Percentiles rank a stretch among this genome's conserved stretches.
Evolutionary conservation across 1,140 invertebrate genomes (phyloP).

Genomic region (Cydia amplana): DNA sequence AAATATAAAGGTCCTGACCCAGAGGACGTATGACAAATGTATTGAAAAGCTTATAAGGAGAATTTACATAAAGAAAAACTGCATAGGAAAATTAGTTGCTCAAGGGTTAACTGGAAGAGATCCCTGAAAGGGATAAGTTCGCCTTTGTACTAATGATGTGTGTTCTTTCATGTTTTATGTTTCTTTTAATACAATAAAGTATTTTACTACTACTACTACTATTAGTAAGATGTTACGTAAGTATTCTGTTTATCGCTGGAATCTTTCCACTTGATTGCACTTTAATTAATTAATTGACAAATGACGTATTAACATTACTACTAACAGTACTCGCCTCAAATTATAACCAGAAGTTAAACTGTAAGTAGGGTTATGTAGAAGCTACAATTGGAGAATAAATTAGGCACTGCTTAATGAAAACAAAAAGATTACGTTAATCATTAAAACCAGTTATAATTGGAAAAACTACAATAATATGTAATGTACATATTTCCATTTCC

Average conservation of each 20-base stretch:
- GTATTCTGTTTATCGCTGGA: background rate
- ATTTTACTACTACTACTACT: too few relatives aligned
- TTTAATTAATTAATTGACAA: background rate
- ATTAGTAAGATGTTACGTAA: background rate
- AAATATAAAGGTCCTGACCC: background rate
- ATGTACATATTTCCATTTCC: too few relatives aligned
- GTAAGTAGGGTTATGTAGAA: background rate
- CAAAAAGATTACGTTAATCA: background rate
- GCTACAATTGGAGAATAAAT: background rate
- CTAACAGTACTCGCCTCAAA: background rate
- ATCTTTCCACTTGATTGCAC: background rate
- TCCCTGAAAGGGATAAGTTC: too few relatives aligned
- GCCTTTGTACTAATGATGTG: too few relatives aligned
- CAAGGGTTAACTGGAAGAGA: too few relatives aligned
- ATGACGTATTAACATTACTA: background rate
- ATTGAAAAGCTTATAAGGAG: too few relatives aligned
- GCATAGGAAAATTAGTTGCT: too few relatives aligned
- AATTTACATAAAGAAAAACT: too few relatives aligned
- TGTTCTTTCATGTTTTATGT: too few relatives aligned
- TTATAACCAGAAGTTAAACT: background rate
- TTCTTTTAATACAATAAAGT: too few relatives aligned
- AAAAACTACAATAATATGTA: background rate
- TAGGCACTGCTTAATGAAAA: background rate
- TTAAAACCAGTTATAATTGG: background rate
- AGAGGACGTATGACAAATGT: too few relatives aligned